These are phyloP conservation scores for Listronotus bonariensis DNA, from an alignment of 1,140 invertebrate genomes.

Conservation along the genomic window DNA sequence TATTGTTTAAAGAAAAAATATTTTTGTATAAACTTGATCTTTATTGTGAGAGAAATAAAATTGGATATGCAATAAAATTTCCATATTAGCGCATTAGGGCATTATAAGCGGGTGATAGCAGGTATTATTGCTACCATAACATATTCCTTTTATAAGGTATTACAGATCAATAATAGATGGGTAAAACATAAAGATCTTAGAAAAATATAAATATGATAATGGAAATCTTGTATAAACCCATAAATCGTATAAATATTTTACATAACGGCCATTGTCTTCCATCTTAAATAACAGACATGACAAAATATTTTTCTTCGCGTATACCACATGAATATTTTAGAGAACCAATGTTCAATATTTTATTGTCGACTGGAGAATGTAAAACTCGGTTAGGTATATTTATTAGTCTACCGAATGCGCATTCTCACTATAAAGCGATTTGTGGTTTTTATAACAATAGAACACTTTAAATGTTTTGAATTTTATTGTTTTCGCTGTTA, in stretches of 20 bases:
- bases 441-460: slow-evolving; percentile 49
- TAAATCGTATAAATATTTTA: slow-evolving; percentile 9
- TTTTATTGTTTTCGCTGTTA: slow-evolving; percentile 44
- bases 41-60: too few relatives aligned
- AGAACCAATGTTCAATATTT: slow-evolving; percentile 26
- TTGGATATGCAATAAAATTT: too few relatives aligned
- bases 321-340: slow-evolving; percentile 25
- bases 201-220: too few relatives aligned
- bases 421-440: slow-evolving; percentile 43
- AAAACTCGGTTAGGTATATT: slow-evolving; percentile 41
- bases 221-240: too few relatives aligned
- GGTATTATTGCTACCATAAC: too few relatives aligned
- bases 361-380: slow-evolving; percentile 36
- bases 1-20: too few relatives aligned
- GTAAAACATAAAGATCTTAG: too few relatives aligned
- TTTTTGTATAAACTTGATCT: too few relatives aligned
- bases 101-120: too few relatives aligned
- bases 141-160: too few relatives aligned
- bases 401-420: slow-evolving; percentile 40
- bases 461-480: slow-evolving; percentile 48
- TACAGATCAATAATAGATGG: too few relatives aligned
- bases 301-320: slow-evolving; percentile 26
- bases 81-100: too few relatives aligned
- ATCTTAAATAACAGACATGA: slow-evolving; percentile 1
- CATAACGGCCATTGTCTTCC: slow-evolving; percentile 23